phyloP scores from a whole-genome alignment of 1,140 invertebrate species.

The Coptotermes formosanus region DNA sequence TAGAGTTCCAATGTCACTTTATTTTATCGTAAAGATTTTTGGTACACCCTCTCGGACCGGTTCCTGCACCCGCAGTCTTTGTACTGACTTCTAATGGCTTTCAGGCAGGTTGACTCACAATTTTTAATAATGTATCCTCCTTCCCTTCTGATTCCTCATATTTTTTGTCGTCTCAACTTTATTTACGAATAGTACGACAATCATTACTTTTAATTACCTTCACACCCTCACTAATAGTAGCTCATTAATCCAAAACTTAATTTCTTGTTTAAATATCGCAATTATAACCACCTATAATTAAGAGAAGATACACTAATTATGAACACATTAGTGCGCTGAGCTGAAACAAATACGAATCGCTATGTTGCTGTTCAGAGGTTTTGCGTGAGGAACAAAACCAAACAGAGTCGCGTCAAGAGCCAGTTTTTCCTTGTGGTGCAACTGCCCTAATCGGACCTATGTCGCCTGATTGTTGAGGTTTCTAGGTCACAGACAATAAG shows the following conservation, averaged over 20 bases:
- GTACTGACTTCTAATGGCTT: not conserved
- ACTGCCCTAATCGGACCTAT: too few relatives aligned
- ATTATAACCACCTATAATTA: not conserved
- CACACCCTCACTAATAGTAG: not conserved
- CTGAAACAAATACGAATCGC: not conserved
- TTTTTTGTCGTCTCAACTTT: not conserved
- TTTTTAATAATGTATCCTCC: not conserved
- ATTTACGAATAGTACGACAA: not conserved
- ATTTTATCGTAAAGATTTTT: not conserved
- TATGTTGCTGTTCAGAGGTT: not conserved
- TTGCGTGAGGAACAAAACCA: not conserved
- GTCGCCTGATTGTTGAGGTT: too few relatives aligned
- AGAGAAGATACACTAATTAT: conserved; percentile 14
- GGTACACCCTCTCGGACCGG: not conserved
- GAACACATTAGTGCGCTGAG: not conserved
- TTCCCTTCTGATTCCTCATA: not conserved
- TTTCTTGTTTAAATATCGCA: conserved; percentile 12
- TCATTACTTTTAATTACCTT: conserved; percentile 15
- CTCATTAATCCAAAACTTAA: not conserved
- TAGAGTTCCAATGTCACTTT: too few relatives aligned
- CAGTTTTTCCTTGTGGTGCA: too few relatives aligned
- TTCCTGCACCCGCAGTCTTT: not conserved
- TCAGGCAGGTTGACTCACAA: not conserved
- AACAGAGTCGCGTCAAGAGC: too few relatives aligned
- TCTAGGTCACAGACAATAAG: too few relatives aligned